Conservation (phyloP, 1,140 invertebrate genomes). For the Archivesica marissinica region DNA sequence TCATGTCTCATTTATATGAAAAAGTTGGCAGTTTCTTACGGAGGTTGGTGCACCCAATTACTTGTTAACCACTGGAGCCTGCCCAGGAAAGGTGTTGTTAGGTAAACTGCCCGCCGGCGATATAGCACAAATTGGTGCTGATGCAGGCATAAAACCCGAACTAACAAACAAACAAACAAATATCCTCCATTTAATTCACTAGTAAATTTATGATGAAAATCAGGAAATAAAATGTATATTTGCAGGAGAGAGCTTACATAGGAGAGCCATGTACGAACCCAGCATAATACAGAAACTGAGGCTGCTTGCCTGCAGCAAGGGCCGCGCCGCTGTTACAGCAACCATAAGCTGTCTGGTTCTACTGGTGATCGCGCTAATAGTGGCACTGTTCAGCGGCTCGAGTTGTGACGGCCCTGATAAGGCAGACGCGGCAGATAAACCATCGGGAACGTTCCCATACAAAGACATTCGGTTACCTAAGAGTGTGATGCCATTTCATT, state of each 20-base stretch:
- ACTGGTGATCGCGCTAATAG: conserved; percentile 92
- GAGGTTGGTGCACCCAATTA: too few species aligned
- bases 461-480: conserved; percentile 93
- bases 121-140: too few species aligned
- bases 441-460: conserved; percentile 93
- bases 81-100: too few species aligned
- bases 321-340: conserved; percentile 91
- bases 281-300: conserved; percentile 89
- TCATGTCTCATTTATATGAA: too few species aligned
- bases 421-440: conserved; percentile 86
- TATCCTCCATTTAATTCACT: too few species aligned
- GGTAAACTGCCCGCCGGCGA: too few species aligned
- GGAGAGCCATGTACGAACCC: conserved; percentile 85
- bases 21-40: too few species aligned
- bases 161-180: too few species aligned
- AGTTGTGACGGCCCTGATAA: conserved; percentile 84
- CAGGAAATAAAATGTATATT: too few species aligned
- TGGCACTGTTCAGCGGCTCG: conserved; percentile 90
- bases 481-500: conserved; percentile 90
- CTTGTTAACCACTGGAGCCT: too few species aligned
- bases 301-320: conserved; percentile 94
- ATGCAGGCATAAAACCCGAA: too few species aligned
- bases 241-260: conserved; percentile 89
- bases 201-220: too few species aligned
- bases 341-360: conserved; percentile 91